Percentiles rank a stretch among this genome's conserved stretches.
phyloP scores from a whole-genome alignment of 2,113 vertebrate genomes.

The Agapornis roseicollis region DNA sequence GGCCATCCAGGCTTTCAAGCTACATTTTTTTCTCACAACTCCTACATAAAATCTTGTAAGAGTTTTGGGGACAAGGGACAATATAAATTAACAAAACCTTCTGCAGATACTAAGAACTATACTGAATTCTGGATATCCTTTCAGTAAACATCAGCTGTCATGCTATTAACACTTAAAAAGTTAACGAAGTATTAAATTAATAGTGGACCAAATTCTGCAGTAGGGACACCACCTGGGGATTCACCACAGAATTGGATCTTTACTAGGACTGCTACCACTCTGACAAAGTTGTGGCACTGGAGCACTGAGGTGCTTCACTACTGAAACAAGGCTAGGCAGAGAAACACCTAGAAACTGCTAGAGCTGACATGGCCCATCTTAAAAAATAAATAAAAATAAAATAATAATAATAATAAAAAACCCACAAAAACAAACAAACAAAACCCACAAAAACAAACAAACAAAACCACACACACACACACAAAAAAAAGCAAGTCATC shows the following conservation, averaged over 20 bases:
- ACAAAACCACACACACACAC: too few species aligned
- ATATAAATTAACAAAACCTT: background rate
- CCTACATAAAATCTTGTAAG: background rate
- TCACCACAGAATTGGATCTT: background rate
- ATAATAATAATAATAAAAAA: background rate
- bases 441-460: too few species aligned
- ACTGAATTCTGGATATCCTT: background rate
- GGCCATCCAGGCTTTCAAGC: background rate
- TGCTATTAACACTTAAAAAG: background rate
- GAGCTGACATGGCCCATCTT: background rate
- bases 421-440: too few species aligned
- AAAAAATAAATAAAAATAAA: background rate
- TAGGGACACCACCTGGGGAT: background rate
- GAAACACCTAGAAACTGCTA: conserved; percentile 12
- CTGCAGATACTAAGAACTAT: background rate
- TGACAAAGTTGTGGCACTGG: background rate
- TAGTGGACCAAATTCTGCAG: background rate
- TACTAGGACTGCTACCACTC: background rate
- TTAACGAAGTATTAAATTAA: background rate
- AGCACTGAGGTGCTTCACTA: background rate
- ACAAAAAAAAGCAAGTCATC: too few species aligned
- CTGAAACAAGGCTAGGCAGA: background rate
- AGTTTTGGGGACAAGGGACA: background rate
- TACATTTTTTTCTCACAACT: background rate
- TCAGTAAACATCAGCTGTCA: background rate